Evolutionary conservation across 2,113 vertebrate genomes (phyloP), one percentile per base, ranked within the genome.

Genomic region (Agelaius phoeniceus): DNA sequence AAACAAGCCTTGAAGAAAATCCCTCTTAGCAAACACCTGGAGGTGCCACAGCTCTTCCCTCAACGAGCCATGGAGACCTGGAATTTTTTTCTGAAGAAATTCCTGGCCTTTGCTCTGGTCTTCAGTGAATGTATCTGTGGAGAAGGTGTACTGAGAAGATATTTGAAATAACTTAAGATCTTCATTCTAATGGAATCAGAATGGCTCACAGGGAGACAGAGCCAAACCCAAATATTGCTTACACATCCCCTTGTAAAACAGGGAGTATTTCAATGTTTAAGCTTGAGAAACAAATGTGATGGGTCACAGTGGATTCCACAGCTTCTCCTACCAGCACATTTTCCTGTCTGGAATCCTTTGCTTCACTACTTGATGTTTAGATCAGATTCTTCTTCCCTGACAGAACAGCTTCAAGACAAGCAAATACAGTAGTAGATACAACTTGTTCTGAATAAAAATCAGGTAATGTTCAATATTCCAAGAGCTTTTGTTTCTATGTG

Each of bases 281-380:
- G 44, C 44, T 61, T 17, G 6, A 86, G 68, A 88, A 85, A 43
- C 11, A 59, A 86, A 28, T 1, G 28, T 10, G 31, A 41, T 28
- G 12, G 7, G 66, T 26, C 30, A 6, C 22, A 96, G 96, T 95
- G 94, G 94, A 87, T 96, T 86, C 90, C 44, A 93, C 57, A 95
- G 87, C 77, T 94, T 90, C 90, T 83, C 88, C 66, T 85, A 63
- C 12, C 37, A 82, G 58, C 33, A 87, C 33, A 68, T 78, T 91
- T 49, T 90, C 88, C 90, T 95, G 82, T 15, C 74, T 74, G 87
- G 15, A 96, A 87, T 59, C 55, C 46, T 92, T 75, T 26, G 12
- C 59, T 92, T 91, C 93, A 84, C 33, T 79, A 15, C 63, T 49
- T 61, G 61, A 72, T 54, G 41, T 52, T 71, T 85, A 94, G 30